phyloP scores from a whole-genome alignment of 2,888 invertebrate genomes.

The Drosophila vallismaia region DNA sequence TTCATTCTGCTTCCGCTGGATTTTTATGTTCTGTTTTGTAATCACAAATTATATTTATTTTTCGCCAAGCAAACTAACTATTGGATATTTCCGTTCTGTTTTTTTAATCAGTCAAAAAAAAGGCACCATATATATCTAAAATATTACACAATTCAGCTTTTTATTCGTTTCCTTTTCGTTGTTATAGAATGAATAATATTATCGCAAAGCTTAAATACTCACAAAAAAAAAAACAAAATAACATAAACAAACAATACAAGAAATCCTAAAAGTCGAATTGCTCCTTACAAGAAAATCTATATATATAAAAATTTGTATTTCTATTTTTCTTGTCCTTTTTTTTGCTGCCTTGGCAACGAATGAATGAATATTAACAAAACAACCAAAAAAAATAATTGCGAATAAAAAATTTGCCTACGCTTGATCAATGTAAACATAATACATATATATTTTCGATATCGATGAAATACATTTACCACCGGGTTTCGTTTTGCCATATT shows the following conservation, averaged over 20 bases:
- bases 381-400: constrained; percentile 26
- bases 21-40: constrained; percentile 29
- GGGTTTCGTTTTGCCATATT: constrained; percentile 28
- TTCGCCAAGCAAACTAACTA: constrained; percentile 26
- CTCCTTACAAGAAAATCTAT: constrained; percentile 33
- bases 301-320: constrained; percentile 66
- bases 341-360: constrained; percentile 79
- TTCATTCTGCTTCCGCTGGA: constrained; percentile 31
- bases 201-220: constrained; percentile 14
- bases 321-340: constrained; percentile 74
- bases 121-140: constrained; percentile 15
- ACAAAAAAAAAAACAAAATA: constrained; percentile 21
- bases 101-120: constrained; percentile 30
- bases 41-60: background rate
- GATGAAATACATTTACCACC: constrained; percentile 23
- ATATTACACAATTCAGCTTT: constrained; percentile 31
- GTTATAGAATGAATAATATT: background rate
- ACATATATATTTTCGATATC: constrained; percentile 50
- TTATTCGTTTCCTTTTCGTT: constrained; percentile 24
- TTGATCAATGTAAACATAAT: constrained; percentile 65
- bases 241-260: constrained; percentile 18
- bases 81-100: background rate
- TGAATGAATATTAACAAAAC: constrained; percentile 59
- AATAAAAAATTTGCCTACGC: constrained; percentile 64
- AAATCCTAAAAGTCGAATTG: constrained; percentile 28